Evolutionary conservation across 1,140 invertebrate genomes (phyloP).

Genomic region (Lucilia cuprina): DNA sequence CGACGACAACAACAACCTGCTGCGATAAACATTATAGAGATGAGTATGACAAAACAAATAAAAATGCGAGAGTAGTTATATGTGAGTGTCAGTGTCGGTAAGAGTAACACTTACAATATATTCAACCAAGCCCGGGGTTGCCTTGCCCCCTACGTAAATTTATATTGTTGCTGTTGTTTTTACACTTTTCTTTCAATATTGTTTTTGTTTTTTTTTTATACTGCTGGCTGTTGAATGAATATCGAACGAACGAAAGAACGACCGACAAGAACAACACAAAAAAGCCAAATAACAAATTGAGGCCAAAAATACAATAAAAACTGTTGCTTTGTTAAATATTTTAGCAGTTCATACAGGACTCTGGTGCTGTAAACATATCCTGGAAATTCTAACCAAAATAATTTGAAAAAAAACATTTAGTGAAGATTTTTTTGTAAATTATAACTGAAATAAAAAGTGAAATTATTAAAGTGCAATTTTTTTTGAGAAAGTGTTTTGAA

Average conservation of each 20-base stretch:
- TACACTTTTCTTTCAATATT: background rate
- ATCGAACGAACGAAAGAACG: too few relatives aligned
- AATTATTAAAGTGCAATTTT: constrained; percentile 21
- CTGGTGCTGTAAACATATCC: constrained; percentile 46
- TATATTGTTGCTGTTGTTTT: background rate
- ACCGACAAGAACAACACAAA: background rate
- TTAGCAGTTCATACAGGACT: constrained; percentile 61
- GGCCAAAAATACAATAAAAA: constrained; percentile 46
- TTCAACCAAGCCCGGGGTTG: background rate
- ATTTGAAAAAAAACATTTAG: background rate
- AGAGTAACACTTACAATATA: background rate
- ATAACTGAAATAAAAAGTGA: background rate
- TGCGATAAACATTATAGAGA: background rate
- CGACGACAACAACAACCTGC: too few relatives aligned
- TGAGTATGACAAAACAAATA: background rate
- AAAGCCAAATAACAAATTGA: constrained; percentile 34
- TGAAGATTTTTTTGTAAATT: background rate
- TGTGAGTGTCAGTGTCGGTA: background rate
- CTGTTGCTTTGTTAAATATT: constrained; percentile 53
- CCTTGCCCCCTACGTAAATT: background rate
- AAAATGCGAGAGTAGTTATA: background rate
- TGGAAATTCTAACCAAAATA: background rate
- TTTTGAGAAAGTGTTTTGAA: background rate
- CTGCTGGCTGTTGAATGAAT: constrained; percentile 7
- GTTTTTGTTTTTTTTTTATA: background rate